Evolutionary conservation across 2,113 vertebrate genomes (phyloP).

Genomic region (Elaphurus davidianus): DNA sequence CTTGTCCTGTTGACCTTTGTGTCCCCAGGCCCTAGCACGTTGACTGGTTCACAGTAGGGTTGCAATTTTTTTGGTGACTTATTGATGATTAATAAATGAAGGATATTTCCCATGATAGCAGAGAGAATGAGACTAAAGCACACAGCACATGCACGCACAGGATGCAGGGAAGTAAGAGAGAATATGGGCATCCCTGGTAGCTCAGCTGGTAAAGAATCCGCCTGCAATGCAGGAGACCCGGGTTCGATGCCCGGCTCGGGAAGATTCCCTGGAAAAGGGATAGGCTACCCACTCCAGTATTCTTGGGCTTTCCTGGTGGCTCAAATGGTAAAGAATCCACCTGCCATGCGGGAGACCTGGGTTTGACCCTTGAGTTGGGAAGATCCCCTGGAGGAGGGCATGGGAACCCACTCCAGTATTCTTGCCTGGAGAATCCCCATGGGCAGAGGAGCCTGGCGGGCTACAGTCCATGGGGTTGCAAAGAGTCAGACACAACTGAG

Average conservation of each 20-base stretch:
- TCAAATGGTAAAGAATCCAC: too few relatives aligned
- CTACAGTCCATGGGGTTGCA: neutral
- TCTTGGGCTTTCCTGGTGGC: too few relatives aligned
- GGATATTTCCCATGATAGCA: neutral
- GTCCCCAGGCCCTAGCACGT: too few relatives aligned
- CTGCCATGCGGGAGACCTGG: neutral
- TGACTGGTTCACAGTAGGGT: neutral
- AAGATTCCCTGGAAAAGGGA: too few relatives aligned
- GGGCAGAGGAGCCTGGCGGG: neutral
- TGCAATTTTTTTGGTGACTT: neutral
- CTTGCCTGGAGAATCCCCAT: neutral
- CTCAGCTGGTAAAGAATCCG: neutral
- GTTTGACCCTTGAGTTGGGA: neutral
- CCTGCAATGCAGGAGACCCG: neutral
- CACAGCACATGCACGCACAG: fast-evolving
- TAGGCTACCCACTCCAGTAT: too few relatives aligned
- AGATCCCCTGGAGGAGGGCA: neutral
- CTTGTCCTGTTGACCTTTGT: neutral
- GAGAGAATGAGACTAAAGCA: neutral
- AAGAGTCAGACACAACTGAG: neutral
- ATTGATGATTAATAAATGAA: neutral
- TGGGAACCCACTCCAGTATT: neutral
- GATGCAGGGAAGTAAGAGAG: neutral
- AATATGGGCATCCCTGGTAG: neutral
- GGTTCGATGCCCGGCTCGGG: fast-evolving